These are phyloP conservation scores for Volucella zonaria DNA, from an alignment of 2,888 invertebrate species.

Conservation along the genomic window DNA sequence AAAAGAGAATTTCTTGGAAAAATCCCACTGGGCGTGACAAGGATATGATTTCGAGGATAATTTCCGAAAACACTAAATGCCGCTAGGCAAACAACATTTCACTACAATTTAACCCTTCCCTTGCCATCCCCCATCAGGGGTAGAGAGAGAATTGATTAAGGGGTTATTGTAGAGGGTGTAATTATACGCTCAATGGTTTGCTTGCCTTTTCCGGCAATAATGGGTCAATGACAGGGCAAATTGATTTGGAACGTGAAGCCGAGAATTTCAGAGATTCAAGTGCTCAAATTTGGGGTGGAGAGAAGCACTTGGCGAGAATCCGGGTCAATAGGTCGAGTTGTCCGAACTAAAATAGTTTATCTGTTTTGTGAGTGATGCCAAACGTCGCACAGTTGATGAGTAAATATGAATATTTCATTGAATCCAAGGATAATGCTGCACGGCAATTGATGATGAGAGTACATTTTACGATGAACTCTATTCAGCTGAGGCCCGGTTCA, in stretches of 20 bases:
- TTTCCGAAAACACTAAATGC: slow-evolving; percentile 26
- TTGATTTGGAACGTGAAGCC: slow-evolving; percentile 1
- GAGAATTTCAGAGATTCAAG: slow-evolving; percentile 7
- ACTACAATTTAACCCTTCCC: too few relatives aligned
- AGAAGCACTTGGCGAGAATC: background rate
- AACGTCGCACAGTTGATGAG: too few relatives aligned
- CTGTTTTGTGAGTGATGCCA: too few relatives aligned
- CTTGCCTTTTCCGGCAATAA: slow-evolving; percentile 1
- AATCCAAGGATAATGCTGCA: too few relatives aligned
- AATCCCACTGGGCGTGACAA: slow-evolving; percentile 36
- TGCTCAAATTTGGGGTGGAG: background rate
- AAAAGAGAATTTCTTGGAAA: background rate
- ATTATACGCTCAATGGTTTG: slow-evolving; percentile 34
- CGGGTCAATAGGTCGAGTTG: background rate
- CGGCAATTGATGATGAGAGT: too few relatives aligned
- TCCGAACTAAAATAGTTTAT: too few relatives aligned
- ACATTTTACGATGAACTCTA: too few relatives aligned
- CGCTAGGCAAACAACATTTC: background rate
- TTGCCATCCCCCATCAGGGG: background rate
- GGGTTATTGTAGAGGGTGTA: slow-evolving; percentile 30
- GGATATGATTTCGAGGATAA: slow-evolving; percentile 58
- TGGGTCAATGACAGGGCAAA: slow-evolving; percentile 20
- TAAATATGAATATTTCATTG: too few relatives aligned
- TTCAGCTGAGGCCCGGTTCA: too few relatives aligned
- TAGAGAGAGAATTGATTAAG: slow-evolving; percentile 56